These are phyloP conservation scores for Ophioninae sp. DNA, from an alignment of 2,888 invertebrate genomes.

Conservation along the genomic window DNA sequence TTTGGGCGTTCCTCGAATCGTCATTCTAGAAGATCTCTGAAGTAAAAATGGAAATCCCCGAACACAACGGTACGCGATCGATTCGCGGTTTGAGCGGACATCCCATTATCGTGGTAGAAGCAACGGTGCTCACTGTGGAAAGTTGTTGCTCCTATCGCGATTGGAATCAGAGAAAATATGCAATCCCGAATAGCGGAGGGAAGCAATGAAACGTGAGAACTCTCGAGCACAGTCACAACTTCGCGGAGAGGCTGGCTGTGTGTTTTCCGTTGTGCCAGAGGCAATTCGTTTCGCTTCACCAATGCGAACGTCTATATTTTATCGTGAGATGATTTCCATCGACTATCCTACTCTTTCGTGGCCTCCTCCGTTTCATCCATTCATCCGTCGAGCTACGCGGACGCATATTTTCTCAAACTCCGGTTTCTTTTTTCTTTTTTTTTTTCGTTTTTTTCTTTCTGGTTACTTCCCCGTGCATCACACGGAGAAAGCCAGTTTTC, in stretches of 20 bases:
- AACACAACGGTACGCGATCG: constrained; percentile 9
- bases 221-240: constrained; percentile 5
- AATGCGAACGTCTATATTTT: constrained; percentile 35
- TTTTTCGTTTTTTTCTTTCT: no score
- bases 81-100: constrained; percentile 13
- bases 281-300: constrained; percentile 54
- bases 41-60: constrained; percentile 23
- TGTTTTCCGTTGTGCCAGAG: constrained; percentile 32
- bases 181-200: constrained; percentile 19
- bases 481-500: constrained; percentile 45
- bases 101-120: background rate
- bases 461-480: background rate
- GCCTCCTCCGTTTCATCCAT: background rate
- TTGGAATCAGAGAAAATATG: constrained; percentile 67
- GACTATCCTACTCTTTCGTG: constrained; percentile 10
- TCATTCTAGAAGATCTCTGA: background rate
- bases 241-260: background rate
- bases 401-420: constrained; percentile 51
- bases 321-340: constrained; percentile 53
- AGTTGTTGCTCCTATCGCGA: constrained; percentile 50
- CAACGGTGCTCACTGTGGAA: constrained; percentile 47
- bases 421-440: constrained; percentile 45
- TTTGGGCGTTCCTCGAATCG: background rate
- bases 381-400: constrained; percentile 33
- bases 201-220: constrained; percentile 66